Base-by-base conservation (phyloP, 2,797 vertebrate species). In the Argya squamiceps region DNA sequence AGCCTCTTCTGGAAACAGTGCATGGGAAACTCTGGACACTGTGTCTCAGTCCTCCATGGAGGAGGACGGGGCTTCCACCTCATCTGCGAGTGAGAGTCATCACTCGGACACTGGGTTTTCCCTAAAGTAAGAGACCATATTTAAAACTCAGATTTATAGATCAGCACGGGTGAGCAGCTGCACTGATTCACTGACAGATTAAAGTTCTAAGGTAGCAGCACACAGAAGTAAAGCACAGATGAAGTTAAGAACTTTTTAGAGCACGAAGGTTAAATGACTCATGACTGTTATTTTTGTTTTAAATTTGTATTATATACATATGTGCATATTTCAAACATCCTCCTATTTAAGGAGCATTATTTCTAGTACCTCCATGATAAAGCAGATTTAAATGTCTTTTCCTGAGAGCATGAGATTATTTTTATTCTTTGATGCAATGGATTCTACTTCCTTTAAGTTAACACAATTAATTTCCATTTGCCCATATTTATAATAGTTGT, bases 71-170 rank as follows among this genome's bases (percentile, higher is more conserved):
- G 39, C 67, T 55, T 91, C 86, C 11, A 20, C 55, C 17, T 71
- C 92, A 9, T 19, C 89, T 0, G 17, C 50, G 3, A 80, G 47
- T 22, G 98, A 98, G 37, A 84, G 56, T 34, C 77, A 78, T 4
- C 95, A 97, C 41, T 34, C 55, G 2, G 98, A 99, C 70, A 97
- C 92, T 9, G 98, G 99, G 16, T 99, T 99, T 97, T 99, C 99
- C 5, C 98, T 99, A 26, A 99, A 99, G 99, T 99, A 98, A 97
- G 97, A 74, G 4, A 67, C 21, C 14, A 3, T 47, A 14, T 86
- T 88, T 88, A 67, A 84, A 87, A 74, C 49, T 78, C n/a, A 74
- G 27, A 43, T 76, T 84, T 90, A 55, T 50, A 86, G 46, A 58
- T 36, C 62, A 58, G 56, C 52, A 36, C 5, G 50, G 44, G 7